Percentiles rank a stretch among this genome's conserved stretches.
phyloP scores from a whole-genome alignment of 1,140 invertebrate genomes.

The Penaeus japonicus region DNA sequence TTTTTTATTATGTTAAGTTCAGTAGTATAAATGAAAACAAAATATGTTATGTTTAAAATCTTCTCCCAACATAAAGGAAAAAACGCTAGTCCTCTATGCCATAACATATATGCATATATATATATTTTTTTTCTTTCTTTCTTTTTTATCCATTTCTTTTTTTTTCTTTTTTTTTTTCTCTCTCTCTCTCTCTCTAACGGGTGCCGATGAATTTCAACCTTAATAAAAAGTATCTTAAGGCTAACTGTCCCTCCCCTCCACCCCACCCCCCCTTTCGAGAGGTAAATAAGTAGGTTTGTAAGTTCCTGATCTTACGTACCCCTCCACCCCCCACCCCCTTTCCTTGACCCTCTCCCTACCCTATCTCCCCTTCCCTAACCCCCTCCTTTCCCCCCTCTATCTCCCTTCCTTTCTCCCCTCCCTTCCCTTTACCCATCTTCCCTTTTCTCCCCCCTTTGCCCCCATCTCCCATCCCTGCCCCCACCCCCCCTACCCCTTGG shows the following conservation, averaged over 20 bases:
- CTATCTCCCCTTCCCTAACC: too few relatives aligned
- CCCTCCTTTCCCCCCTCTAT: background rate
- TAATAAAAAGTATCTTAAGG: background rate
- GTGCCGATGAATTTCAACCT: background rate
- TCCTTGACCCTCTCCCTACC: background rate
- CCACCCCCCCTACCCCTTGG: background rate
- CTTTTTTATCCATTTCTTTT: too few relatives aligned
- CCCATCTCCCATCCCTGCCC: background rate
- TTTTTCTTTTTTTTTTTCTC: background rate
- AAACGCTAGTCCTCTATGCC: background rate
- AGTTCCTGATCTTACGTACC: background rate
- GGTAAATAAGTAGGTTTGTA: background rate
- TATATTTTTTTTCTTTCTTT: too few relatives aligned
- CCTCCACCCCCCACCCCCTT: background rate
- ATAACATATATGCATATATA: background rate
- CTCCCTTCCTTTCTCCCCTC: background rate
- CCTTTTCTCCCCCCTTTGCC: background rate
- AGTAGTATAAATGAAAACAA: too few relatives aligned
- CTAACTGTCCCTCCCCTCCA: background rate
- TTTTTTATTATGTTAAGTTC: too few relatives aligned
- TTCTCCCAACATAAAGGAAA: too few relatives aligned
- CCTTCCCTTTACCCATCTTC: background rate
- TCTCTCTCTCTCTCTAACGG: too few relatives aligned
- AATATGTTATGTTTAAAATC: too few relatives aligned
- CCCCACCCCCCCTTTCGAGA: background rate